Base-by-base conservation (phyloP, 2,113 vertebrate species). In the Zosterops japonicus region DNA sequence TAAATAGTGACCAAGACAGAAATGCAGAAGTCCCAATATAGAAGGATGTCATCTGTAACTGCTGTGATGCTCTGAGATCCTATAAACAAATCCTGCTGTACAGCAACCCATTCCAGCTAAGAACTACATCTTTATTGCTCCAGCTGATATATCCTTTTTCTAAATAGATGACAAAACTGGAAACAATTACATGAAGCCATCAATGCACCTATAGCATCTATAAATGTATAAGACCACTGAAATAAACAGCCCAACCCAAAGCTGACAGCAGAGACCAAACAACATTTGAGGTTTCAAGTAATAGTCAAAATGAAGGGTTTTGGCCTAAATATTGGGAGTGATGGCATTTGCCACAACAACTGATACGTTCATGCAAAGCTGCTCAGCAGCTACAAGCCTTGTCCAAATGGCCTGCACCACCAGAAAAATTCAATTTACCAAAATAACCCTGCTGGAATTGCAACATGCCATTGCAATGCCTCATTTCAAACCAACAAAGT, bases 301-400 rank as follows among this genome's bases (percentile, higher is more conserved):
- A 53, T 15, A 24, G 39, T 42, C 5, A 46, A 52, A 69, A n/a
- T 14, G 3, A 3, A 6, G 49, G 3, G 18, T 4, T 87, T 78
- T 55, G 14, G 29, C 22, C 17, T 44, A 31, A 74, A 50, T 15
- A 56, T 1, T 24, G 28, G 5, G 5, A 72, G 46, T 0, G 0
- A 80, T 19, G 13, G 5, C 25, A 88, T 63, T 77, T 77, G 11
- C 44, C 86, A 80, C 3, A 42, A 29, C 33, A 87, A 63, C 5
- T 8, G 36, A 36, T 12, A 42, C 1, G 5, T 57, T 61, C 25
- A 12, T 11, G 24, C 16, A 87, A 81, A 91, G 29, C 33, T 64
- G 39, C 31, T 89, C 57, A 78, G 29, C 50, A 77, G 19, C 42
- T 63, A 6, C 33, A 53, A 77, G 31, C 27, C 61, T 44, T 14